phyloP scores from a whole-genome alignment of 2,797 vertebrate species.

The Sebastes baramenuke region DNA sequence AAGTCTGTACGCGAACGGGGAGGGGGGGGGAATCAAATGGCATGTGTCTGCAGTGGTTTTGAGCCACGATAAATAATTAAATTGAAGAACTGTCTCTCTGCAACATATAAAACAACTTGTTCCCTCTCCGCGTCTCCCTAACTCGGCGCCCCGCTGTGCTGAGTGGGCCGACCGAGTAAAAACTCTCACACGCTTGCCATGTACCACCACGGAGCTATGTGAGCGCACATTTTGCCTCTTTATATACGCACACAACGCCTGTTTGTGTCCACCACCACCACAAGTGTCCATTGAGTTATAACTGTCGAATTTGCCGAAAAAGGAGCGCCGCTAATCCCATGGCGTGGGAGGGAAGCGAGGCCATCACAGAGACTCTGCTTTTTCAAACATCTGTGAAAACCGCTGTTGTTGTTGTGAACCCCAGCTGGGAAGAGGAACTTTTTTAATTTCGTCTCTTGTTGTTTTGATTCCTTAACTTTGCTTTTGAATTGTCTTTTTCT shows the following conservation, averaged over 20 bases:
- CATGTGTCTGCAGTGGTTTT: conserved; percentile 16
- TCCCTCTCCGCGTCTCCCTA: conserved; percentile 7
- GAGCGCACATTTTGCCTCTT: background rate
- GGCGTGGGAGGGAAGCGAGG: conserved; percentile 26
- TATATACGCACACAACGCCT: background rate
- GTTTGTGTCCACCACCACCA: background rate
- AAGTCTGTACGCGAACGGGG: conserved; percentile 10
- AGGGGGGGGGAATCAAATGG: background rate
- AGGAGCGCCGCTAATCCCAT: conserved; percentile 22
- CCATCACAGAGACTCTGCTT: background rate
- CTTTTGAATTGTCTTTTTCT: background rate
- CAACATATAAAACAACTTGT: conserved; percentile 42
- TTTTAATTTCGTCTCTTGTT: background rate
- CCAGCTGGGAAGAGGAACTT: background rate
- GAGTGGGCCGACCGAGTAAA: conserved; percentile 47
- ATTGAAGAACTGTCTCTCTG: conserved; percentile 34
- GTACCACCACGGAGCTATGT: conserved; percentile 32
- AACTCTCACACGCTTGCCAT: conserved; percentile 31
- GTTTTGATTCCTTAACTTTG: background rate
- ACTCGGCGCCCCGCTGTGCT: conserved; percentile 23
- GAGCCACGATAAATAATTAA: conserved; percentile 41
- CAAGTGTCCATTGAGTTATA: conserved; percentile 22
- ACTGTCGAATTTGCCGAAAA: conserved; percentile 30
- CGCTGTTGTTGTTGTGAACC: background rate
- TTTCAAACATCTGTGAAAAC: background rate